Percentiles rank a stretch among this genome's conserved stretches.
Evolutionary conservation across 2,888 invertebrate species (phyloP).

Genomic region (Drosophila pseudotakahashii): DNA sequence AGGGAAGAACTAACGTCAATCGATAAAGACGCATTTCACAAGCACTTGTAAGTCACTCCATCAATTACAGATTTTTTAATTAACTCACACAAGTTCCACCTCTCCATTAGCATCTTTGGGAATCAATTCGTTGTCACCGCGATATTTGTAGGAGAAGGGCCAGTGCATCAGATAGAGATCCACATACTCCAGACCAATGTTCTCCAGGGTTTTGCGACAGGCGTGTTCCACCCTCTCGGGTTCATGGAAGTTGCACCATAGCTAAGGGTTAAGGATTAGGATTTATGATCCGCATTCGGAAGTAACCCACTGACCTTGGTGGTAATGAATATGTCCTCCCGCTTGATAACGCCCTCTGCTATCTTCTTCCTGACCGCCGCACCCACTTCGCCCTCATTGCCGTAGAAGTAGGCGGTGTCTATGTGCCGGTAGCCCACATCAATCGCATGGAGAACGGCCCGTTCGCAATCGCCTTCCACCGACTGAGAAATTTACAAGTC

Average conservation of each 20-base stretch:
- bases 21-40: neutral
- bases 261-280: conserved; percentile 83
- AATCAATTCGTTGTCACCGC: conserved; percentile 86
- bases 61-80: neutral
- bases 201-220: conserved; percentile 87
- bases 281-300: too few species aligned
- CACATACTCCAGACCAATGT: conserved; percentile 88
- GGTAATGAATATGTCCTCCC: conserved; percentile 84
- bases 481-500: conserved; percentile 63
- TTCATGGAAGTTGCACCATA: conserved; percentile 95
- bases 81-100: conserved; percentile 76
- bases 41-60: neutral
- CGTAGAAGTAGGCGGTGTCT: conserved; percentile 86
- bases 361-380: conserved; percentile 84
- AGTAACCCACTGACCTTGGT: conserved; percentile 71
- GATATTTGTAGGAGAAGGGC: conserved; percentile 83
- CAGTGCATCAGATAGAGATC: conserved; percentile 84
- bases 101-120: conserved; percentile 88
- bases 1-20: neutral
- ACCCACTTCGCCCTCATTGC: conserved; percentile 85
- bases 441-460: conserved; percentile 84
- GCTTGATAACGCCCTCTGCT: conserved; percentile 83
- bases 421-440: conserved; percentile 86
- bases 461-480: conserved; percentile 81
- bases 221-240: conserved; percentile 90